These are phyloP conservation scores for Leucoptera coffeella DNA, from an alignment of 2,888 invertebrate genomes.

Conservation along the genomic window DNA sequence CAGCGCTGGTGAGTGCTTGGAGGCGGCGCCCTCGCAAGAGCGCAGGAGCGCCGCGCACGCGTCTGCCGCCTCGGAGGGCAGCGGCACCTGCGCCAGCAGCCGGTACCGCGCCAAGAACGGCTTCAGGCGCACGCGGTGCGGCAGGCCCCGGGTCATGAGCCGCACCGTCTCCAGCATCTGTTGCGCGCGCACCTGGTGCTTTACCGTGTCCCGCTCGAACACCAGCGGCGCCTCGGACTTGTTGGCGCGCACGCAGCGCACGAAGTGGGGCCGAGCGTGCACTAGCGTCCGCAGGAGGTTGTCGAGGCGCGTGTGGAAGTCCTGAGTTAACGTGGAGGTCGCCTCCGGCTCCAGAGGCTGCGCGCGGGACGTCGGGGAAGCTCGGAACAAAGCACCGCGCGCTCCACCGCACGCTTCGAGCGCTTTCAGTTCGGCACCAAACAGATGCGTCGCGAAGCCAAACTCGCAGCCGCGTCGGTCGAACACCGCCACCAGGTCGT, in stretches of 20 bases:
- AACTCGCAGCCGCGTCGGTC: conserved; percentile 90
- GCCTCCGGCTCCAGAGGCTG: conserved; percentile 78
- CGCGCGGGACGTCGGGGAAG: conserved; percentile 82
- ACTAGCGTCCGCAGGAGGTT: conserved; percentile 86
- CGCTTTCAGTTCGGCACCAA: conserved; percentile 86
- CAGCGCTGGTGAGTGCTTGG: conserved; percentile 59
- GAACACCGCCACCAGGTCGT: conserved; percentile 88
- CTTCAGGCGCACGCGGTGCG: conserved; percentile 91
- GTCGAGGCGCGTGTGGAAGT: conserved; percentile 91
- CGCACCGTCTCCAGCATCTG: conserved; percentile 92
- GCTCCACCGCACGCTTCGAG: conserved; percentile 69
- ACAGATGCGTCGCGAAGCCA: conserved; percentile 95
- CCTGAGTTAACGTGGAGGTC: conserved; percentile 86
- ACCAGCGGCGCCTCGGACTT: conserved; percentile 72
- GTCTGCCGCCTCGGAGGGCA: conserved; percentile 45
- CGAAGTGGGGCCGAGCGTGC: conserved; percentile 91
- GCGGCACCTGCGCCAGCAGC: conserved; percentile 65
- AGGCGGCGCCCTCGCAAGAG: conserved; percentile 72
- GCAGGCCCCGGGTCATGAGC: conserved; percentile 91
- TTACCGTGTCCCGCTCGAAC: conserved; percentile 79
- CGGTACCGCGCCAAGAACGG: conserved; percentile 84
- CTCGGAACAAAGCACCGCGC: conserved; percentile 75
- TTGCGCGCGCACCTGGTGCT: conserved; percentile 82
- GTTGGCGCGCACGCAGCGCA: conserved; percentile 88
- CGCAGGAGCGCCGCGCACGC: conserved; percentile 70